Evolutionary conservation across 1,140 invertebrate species (phyloP).

Genomic region (Elysia chlorotica): DNA sequence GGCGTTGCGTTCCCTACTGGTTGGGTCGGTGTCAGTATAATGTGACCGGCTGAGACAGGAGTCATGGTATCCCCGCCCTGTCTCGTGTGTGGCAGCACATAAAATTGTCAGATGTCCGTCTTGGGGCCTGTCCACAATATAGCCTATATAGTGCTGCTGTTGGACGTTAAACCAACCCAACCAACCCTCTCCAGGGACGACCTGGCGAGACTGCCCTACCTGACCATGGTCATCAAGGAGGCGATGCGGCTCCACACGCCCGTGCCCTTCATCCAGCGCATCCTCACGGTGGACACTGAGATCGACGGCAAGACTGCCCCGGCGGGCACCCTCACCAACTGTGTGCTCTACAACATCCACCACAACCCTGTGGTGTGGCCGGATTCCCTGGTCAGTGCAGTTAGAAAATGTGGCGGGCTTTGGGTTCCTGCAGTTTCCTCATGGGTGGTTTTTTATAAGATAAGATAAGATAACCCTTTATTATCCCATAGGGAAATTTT

Average conservation of each 20-base stretch:
- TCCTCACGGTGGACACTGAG: conserved; percentile 43
- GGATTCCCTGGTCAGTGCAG: conserved; percentile 34
- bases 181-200: no score
- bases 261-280: conserved; percentile 73
- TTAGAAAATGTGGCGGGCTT: no score
- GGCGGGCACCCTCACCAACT: conserved; percentile 26
- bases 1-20: no score
- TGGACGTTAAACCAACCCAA: no score
- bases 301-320: conserved; percentile 30
- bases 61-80: not conserved
- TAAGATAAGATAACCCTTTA: no score
- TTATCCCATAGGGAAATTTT: no score
- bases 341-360: conserved; percentile 33
- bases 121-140: no score
- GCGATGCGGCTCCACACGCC: conserved; percentile 56
- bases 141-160: no score
- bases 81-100: not conserved
- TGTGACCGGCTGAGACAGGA: not conserved
- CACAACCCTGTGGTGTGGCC: conserved; percentile 39
- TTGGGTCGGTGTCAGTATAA: no score
- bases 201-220: conserved; percentile 51
- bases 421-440: no score
- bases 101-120: no score
- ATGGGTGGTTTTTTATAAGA: no score
- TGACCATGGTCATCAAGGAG: conserved; percentile 61